Evolutionary conservation across 2,113 vertebrate species (phyloP).

Genomic region (Acanthisitta chloris): DNA sequence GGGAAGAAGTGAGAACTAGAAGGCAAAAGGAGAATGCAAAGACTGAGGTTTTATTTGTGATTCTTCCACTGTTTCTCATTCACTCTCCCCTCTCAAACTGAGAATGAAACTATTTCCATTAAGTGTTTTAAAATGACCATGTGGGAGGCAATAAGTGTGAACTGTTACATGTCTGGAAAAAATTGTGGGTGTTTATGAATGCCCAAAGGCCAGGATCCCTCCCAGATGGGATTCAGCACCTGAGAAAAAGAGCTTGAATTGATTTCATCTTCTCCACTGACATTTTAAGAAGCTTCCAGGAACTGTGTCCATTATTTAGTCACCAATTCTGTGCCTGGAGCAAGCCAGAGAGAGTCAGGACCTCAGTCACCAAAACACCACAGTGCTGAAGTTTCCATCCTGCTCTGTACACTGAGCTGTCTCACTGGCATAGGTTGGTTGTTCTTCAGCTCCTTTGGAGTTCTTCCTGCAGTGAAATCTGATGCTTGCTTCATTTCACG

Average conservation of each 20-base stretch:
- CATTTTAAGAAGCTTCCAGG: neutral
- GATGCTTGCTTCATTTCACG: neutral
- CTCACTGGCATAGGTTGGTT: neutral
- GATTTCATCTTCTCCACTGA: neutral
- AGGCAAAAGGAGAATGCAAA: neutral
- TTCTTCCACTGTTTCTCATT: neutral
- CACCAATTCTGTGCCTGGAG: neutral
- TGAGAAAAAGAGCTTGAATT: neutral
- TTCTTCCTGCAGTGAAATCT: neutral
- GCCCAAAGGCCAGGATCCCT: neutral
- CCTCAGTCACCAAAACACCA: neutral
- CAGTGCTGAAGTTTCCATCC: neutral
- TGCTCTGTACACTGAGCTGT: neutral
- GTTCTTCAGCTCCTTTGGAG: neutral
- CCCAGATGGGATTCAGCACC: neutral
- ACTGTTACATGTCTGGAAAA: neutral
- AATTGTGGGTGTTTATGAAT: neutral
- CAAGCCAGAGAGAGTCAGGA: neutral
- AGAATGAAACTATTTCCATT: neutral
- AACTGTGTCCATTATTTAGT: neutral
- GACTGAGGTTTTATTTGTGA: neutral
- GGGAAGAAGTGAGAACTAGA: neutral
- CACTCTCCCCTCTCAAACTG: neutral
- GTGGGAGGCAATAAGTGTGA: neutral
- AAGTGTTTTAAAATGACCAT: neutral